Base-by-base conservation (phyloP, 1,140 invertebrate species). In the Drosophila kikkawai region DNA sequence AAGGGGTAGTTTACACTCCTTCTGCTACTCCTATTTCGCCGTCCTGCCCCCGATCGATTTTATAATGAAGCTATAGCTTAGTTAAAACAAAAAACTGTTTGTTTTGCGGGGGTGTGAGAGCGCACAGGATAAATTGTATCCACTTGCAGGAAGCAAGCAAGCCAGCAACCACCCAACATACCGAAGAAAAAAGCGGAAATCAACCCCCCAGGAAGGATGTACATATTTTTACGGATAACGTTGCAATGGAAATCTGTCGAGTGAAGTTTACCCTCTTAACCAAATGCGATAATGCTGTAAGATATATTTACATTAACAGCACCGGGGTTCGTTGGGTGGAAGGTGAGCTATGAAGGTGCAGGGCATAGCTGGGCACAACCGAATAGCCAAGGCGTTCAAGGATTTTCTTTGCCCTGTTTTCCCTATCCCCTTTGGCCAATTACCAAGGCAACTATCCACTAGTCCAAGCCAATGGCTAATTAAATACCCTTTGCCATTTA, bases 51-150 rank as follows among this genome's bases (percentile, higher is more conserved):
- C 29, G 29, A 80, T 84, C 73, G 84, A 88, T 87, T 87, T 88
- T 83, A 68, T 78, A 88, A 88, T 88, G 83, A 88, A 88, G 84
- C 83, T 56, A 79, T 74, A 32, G 47, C 47, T 57, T 63, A 84
- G 60, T 57, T 60, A 73, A 77, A 73, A 66, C 60, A 67, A 83
- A 79, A 57, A 63, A 63, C 70, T 68, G 79, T 87, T 82, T 80
- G 67, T 66, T 39, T 34, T 51, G 56, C 22, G 56, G 53, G 60
- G 57, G 19, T 59, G 19, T 41, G 39, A 3, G 69, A 32, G 51
- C 17, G 44, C 36, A 53, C 58, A 61, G 64, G 42, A 70, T 68
- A 68, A 70, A 70, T 70, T 61, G 71, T 76, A 68, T 34, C 39
- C 56, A 39, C 48, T 79, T 71, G 57, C 79, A 79, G 78, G 82